Percentiles rank a stretch among this genome's conserved stretches.
Conservation (phyloP, 2,888 invertebrate genomes). For the Panorpa germanica region DNA sequence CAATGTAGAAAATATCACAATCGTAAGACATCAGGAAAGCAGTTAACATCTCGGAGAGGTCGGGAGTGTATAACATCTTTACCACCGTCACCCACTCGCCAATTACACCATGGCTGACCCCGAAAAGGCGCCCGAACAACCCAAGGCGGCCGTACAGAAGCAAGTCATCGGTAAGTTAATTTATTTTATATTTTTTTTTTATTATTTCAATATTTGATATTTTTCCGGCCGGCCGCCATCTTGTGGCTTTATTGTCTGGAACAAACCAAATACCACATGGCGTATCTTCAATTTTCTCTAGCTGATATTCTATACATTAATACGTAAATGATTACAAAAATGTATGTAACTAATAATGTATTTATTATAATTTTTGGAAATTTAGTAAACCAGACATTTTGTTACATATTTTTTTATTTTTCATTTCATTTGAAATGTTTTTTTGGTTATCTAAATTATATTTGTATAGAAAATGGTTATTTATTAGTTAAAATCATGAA, state of each 20-base stretch:
- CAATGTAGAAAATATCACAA: too few species aligned
- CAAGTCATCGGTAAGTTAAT: constrained; percentile 64
- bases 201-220: constrained; percentile 9
- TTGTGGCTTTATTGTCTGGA: constrained; percentile 14
- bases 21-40: too few species aligned
- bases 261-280: neutral
- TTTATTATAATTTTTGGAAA: too few species aligned
- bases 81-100: too few species aligned
- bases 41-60: too few species aligned
- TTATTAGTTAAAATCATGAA: neutral
- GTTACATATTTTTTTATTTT: too few species aligned
- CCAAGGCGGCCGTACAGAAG: constrained; percentile 45
- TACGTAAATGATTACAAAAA: too few species aligned
- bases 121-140: constrained; percentile 63
- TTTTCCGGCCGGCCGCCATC: constrained; percentile 19
- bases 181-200: constrained; percentile 9
- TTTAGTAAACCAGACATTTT: too few species aligned
- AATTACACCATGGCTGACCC: constrained; percentile 90
- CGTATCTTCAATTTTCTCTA: neutral
- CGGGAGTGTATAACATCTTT: too few species aligned
- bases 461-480: constrained; percentile 8
- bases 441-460: constrained; percentile 13
- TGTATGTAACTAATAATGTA: too few species aligned
- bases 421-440: too few species aligned
- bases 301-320: too few species aligned